phyloP scores from a whole-genome alignment of 2,113 vertebrate genomes.

The Nasalis larvatus region DNA sequence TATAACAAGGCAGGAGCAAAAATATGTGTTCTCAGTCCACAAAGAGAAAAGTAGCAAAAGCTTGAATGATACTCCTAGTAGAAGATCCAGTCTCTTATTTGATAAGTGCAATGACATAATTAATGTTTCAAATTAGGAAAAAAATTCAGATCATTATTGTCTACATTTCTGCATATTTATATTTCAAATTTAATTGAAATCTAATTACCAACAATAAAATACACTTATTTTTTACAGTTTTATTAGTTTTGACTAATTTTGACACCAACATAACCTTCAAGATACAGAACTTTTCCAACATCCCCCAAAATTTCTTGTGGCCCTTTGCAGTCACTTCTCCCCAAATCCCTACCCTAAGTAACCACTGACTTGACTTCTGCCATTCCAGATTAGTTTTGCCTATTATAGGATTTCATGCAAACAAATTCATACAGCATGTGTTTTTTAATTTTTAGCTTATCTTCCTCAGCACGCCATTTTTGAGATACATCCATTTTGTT shows the following conservation, averaged over 20 bases:
- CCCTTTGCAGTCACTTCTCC: neutral
- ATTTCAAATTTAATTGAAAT: neutral
- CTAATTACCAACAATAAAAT: neutral
- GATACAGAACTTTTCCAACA: neutral
- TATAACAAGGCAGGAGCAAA: neutral
- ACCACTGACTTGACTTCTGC: neutral
- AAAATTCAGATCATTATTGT: neutral
- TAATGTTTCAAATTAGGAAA: neutral
- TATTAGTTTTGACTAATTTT: neutral
- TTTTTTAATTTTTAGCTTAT: neutral
- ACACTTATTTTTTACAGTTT: neutral
- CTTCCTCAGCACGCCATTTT: neutral
- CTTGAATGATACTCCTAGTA: neutral
- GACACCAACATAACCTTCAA: neutral
- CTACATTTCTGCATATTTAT: neutral
- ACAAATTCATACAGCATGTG: neutral
- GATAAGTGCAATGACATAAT: neutral
- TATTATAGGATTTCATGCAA: neutral
- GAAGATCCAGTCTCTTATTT: neutral
- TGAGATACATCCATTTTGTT: neutral
- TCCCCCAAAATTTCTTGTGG: neutral
- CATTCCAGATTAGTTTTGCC: neutral
- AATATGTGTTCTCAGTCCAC: neutral
- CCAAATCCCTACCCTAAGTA: neutral
- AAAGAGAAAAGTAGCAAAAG: neutral